phyloP scores from a whole-genome alignment of 2,888 invertebrate species.

The Cataglyphis altisquamis region DNA sequence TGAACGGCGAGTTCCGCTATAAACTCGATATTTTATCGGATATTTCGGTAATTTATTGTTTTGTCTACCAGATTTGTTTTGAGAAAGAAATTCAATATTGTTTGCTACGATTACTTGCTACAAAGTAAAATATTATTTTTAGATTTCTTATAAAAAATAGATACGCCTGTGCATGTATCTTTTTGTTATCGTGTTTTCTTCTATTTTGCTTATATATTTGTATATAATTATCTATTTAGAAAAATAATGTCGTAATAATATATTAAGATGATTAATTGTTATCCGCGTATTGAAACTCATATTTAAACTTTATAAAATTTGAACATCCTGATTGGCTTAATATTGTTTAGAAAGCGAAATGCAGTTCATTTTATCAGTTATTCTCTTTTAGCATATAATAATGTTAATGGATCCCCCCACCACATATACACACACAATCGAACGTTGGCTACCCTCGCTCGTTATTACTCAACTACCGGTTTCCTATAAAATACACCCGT shows the following conservation, averaged over 20 bases:
- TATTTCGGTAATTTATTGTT: background rate
- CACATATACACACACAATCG: conserved; percentile 22
- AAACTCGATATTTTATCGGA: conserved; percentile 25
- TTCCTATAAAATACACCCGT: conserved; percentile 77
- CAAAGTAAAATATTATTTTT: background rate
- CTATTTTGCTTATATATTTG: background rate
- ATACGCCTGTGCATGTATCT: background rate
- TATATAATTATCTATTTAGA: background rate
- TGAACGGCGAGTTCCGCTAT: conserved; percentile 24
- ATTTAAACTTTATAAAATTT: background rate
- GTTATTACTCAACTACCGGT: conserved; percentile 72
- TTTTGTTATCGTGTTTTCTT: conserved; percentile 19
- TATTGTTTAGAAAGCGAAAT: conserved; percentile 17
- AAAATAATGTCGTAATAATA: background rate
- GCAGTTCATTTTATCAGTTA: conserved; percentile 44
- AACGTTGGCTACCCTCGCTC: conserved; percentile 57
- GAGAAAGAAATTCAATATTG: background rate
- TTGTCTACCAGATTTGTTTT: background rate
- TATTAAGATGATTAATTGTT: background rate
- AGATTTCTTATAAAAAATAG: background rate
- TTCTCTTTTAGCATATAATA: conserved; percentile 59
- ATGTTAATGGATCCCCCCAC: conserved; percentile 63
- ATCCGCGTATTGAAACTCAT: background rate
- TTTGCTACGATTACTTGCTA: background rate
- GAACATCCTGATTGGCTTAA: background rate